phyloP scores from a whole-genome alignment of 2,113 vertebrate genomes.

The Pseudorasbora parva region DNA sequence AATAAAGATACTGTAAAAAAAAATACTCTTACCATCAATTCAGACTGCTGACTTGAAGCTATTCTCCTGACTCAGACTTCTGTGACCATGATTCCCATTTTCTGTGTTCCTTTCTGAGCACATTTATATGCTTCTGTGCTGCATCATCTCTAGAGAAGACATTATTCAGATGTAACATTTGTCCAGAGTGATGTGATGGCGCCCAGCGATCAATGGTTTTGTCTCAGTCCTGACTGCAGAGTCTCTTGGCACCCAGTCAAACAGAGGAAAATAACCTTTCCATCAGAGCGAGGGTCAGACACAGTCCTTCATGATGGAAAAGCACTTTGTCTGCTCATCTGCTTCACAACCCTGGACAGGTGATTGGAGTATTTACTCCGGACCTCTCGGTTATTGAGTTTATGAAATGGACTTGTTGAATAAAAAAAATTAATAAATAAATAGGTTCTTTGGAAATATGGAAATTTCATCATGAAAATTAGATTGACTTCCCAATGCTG shows the following conservation, averaged over 20 bases:
- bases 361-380: constrained; percentile 27
- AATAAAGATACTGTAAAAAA: not conserved
- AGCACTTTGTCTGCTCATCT: constrained; percentile 16
- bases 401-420: not conserved
- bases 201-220: constrained; percentile 45
- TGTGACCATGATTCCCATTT: not conserved
- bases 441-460: not conserved
- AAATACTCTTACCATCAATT: not conserved
- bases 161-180: constrained; percentile 67
- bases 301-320: constrained; percentile 45
- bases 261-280: constrained; percentile 56
- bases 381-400: not conserved
- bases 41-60: not conserved
- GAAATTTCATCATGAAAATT: constrained; percentile 9
- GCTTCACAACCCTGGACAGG: not conserved
- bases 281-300: constrained; percentile 34
- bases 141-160: constrained; percentile 3
- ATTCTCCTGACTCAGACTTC: constrained; percentile 8
- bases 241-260: constrained; percentile 42
- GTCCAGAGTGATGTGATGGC: constrained; percentile 44
- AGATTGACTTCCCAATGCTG: not conserved
- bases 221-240: constrained; percentile 39
- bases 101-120: constrained; percentile 2
- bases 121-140: constrained; percentile 34
- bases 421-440: not conserved